Conservation (phyloP, 1,140 invertebrate genomes). For the Drosophila ogumai region DNA sequence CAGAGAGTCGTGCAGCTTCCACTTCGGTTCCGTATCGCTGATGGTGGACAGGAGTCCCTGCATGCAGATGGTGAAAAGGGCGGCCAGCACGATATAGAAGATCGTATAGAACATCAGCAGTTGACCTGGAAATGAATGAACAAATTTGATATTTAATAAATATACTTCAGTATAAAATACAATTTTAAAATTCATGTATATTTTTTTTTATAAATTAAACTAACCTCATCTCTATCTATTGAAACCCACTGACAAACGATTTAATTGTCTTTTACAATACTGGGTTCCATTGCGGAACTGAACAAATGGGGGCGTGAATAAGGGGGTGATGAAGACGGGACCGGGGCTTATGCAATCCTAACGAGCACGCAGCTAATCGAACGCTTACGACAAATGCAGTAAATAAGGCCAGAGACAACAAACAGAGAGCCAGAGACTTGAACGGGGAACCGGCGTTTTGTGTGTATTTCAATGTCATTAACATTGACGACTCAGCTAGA, state of each 20-base stretch:
- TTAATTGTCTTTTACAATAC: slow-evolving; percentile 26
- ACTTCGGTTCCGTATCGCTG: slow-evolving; percentile 89
- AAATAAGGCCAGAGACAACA: slow-evolving; percentile 49
- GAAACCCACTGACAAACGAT: slow-evolving; percentile 7
- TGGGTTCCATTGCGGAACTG: slow-evolving; percentile 11
- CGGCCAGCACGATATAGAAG: slow-evolving; percentile 92
- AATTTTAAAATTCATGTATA: not conserved
- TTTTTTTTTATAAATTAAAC: too few species aligned
- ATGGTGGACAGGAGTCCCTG: slow-evolving; percentile 91
- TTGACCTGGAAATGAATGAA: slow-evolving; percentile 86
- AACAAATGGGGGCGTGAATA: slow-evolving; percentile 1
- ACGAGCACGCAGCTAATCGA: slow-evolving; percentile 45
- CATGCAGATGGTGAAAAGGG: slow-evolving; percentile 93
- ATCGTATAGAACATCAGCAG: slow-evolving; percentile 93
- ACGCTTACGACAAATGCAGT: slow-evolving; percentile 47
- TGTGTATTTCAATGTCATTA: slow-evolving; percentile 74
- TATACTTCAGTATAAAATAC: not conserved
- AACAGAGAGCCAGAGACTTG: slow-evolving; percentile 34
- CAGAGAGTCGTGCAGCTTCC: slow-evolving; percentile 89
- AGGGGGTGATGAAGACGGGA: not conserved
- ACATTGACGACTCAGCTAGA: slow-evolving; percentile 67
- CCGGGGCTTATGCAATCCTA: slow-evolving; percentile 39
- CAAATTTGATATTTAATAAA: not conserved
- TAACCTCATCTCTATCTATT: not conserved
- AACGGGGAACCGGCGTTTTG: slow-evolving; percentile 23